phyloP scores from a whole-genome alignment of 2,797 vertebrate species.

The Phoebastria nigripes region DNA sequence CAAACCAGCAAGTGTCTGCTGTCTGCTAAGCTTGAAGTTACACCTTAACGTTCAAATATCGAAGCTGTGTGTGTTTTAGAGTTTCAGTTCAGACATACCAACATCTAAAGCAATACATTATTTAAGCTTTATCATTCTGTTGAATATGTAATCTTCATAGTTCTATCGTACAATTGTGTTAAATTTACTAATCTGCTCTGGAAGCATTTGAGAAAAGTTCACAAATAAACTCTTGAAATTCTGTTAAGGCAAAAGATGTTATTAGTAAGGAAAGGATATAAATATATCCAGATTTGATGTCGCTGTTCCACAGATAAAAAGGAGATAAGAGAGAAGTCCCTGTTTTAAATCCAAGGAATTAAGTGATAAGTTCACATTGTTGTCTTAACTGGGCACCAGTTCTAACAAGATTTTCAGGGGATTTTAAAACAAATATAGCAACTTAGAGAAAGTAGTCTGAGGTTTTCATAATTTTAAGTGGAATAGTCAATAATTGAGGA shows the following conservation, averaged over 20 bases:
- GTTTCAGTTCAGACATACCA: background rate
- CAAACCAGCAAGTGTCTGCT: background rate
- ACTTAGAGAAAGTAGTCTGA: background rate
- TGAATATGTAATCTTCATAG: background rate
- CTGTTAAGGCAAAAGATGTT: background rate
- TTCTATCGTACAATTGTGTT: background rate
- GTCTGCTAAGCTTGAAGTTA: background rate
- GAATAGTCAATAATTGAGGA: background rate
- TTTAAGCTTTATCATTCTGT: background rate
- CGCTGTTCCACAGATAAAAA: background rate
- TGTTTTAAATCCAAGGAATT: background rate
- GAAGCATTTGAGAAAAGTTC: background rate
- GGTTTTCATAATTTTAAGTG: background rate
- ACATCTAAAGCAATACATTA: rapidly evolving
- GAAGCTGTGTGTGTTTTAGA: background rate
- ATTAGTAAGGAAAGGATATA: background rate
- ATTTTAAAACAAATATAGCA: background rate
- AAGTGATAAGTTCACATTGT: background rate
- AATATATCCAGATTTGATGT: background rate
- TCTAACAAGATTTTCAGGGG: background rate
- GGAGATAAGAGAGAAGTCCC: background rate
- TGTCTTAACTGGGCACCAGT: background rate
- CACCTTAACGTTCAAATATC: background rate
- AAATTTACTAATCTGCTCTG: background rate
- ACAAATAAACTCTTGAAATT: background rate